Percentiles rank a stretch among this genome's conserved stretches.
Conservation (phyloP, 2,113 vertebrate genomes). For the Eira barbara region DNA sequence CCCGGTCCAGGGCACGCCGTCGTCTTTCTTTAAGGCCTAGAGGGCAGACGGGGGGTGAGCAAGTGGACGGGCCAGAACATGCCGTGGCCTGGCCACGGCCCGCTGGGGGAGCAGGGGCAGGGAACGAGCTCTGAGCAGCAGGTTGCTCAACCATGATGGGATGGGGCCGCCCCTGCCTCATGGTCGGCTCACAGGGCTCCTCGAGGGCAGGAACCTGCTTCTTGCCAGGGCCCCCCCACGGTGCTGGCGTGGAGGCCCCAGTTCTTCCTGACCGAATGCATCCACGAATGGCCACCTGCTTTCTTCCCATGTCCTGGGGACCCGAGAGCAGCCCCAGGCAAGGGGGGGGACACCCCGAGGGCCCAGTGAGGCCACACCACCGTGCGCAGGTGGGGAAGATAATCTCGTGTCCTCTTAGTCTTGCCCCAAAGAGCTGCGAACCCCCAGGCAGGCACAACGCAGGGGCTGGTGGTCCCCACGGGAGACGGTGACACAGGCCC, state of each 20-base stretch:
- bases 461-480: not conserved
- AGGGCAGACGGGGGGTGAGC: not conserved
- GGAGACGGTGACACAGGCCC: not conserved
- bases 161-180: no score
- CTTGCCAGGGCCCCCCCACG: not conserved
- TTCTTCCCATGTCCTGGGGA: not conserved
- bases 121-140: not conserved
- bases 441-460: not conserved
- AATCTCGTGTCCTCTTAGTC: fast-evolving
- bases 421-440: not conserved
- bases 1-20: constrained; percentile 93
- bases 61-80: not conserved
- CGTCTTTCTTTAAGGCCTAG: constrained; percentile 94
- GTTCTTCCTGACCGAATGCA: not conserved
- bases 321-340: not conserved
- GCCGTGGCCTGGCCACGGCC: fast-evolving
- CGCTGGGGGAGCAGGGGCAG: no score
- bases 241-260: fast-evolving
- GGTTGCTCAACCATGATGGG: not conserved
- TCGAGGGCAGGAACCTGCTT: not conserved
- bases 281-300: no score
- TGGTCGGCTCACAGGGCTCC: not conserved
- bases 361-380: fast-evolving
- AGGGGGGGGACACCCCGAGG: fast-evolving
- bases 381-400: no score